Percentiles rank a stretch among this genome's conserved stretches.
Conservation (phyloP, 2,113 vertebrate genomes). For the Stigmatopora nigra region DNA sequence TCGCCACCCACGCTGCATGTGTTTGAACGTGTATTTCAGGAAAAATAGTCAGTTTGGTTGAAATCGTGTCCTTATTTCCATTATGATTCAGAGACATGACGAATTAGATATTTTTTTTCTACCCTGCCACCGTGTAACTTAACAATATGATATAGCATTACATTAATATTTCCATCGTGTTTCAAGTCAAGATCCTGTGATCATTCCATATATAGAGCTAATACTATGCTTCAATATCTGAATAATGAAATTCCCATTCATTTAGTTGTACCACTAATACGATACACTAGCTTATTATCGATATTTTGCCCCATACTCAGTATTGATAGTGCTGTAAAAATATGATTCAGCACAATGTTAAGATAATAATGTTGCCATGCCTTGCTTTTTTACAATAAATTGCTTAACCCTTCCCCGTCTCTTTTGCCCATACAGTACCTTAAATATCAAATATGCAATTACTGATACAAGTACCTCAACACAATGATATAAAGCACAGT, state of each 20-base stretch:
- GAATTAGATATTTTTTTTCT: not conserved
- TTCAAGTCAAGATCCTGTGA: no score
- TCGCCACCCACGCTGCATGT: not conserved
- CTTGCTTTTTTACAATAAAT: not conserved
- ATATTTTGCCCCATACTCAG: no score
- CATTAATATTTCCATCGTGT: not conserved
- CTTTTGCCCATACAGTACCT: not conserved
- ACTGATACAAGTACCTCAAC: no score
- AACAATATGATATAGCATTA: not conserved
- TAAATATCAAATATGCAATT: not conserved
- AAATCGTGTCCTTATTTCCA: not conserved
- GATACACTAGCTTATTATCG: no score
- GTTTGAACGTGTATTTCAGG: not conserved
- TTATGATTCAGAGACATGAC: not conserved
- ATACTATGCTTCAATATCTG: no score
- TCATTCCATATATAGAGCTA: no score
- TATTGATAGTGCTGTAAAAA: no score
- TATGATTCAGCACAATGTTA: no score
- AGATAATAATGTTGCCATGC: not conserved
- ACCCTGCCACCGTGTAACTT: not conserved
- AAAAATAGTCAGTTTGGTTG: not conserved
- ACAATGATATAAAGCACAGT: no score
- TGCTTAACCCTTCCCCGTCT: not conserved
- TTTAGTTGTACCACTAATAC: no score
- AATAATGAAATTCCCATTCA: no score